Evolutionary conservation across 2,888 invertebrate species (phyloP).

Genomic region (Ferdinandea cuprea): DNA sequence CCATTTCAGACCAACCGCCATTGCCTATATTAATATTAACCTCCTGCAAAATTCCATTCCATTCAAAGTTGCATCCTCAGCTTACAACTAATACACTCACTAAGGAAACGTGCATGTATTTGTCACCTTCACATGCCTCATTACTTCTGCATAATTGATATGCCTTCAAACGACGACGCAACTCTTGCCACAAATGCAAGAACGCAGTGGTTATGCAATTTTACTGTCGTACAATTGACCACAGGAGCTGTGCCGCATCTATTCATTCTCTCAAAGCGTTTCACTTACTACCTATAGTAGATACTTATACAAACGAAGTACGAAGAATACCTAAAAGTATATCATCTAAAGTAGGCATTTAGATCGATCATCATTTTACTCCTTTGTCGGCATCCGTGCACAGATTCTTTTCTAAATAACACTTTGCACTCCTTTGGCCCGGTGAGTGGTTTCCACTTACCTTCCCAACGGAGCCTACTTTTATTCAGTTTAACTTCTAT

Average conservation of each 20-base stretch:
- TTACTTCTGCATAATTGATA: constrained; percentile 34
- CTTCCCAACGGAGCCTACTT: constrained; percentile 4
- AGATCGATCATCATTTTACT: constrained; percentile 56
- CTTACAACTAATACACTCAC: too few species aligned
- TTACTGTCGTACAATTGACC: constrained; percentile 32
- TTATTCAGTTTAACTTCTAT: constrained; percentile 19
- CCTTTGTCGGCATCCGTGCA: constrained; percentile 46
- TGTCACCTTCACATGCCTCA: constrained; percentile 37
- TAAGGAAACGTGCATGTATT: not conserved
- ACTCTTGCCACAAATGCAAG: not conserved
- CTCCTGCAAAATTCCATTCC: too few species aligned
- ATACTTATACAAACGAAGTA: not conserved
- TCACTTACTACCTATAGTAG: not conserved
- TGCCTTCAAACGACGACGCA: constrained; percentile 33
- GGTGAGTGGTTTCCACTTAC: constrained; percentile 35
- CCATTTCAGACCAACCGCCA: too few species aligned
- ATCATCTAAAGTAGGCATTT: constrained; percentile 36
- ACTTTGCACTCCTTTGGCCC: constrained; percentile 31
- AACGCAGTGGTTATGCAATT: constrained; percentile 1
- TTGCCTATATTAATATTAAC: too few species aligned
- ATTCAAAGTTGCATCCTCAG: too few species aligned
- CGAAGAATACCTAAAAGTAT: constrained; percentile 28
- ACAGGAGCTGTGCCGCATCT: constrained; percentile 19
- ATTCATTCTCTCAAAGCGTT: not conserved
- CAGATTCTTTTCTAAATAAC: constrained; percentile 34